A percentile compares a stretch with the other conserved stretches of the same genome.
phyloP scores from a whole-genome alignment of 2,797 vertebrate genomes.

The Heliangelus exortis region DNA sequence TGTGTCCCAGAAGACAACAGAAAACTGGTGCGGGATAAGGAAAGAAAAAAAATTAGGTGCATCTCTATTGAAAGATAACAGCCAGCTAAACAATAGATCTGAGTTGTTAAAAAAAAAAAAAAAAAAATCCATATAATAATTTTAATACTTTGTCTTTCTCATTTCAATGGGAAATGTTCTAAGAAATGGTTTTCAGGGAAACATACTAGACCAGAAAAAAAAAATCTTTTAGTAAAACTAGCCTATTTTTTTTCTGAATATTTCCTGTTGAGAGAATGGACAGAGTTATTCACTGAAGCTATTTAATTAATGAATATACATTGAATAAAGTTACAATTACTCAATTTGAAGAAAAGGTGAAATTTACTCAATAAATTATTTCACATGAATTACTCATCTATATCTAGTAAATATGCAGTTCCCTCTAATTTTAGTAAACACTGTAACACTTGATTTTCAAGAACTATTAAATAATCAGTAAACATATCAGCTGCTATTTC shows the following conservation, averaged over 20 bases:
- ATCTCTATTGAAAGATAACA: not conserved
- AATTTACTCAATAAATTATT: slow-evolving; percentile 47
- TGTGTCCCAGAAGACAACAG: not conserved
- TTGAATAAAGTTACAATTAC: slow-evolving; percentile 33
- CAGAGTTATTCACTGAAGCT: slow-evolving; percentile 1
- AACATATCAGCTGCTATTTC: not conserved
- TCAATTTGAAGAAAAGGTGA: slow-evolving; percentile 7
- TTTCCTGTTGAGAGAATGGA: not conserved
- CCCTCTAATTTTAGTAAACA: slow-evolving; percentile 24
- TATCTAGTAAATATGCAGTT: slow-evolving; percentile 14
- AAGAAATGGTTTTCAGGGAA: not conserved
- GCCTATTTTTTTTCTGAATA: not conserved
- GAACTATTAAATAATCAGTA: slow-evolving; percentile 41
- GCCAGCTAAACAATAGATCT: not conserved
- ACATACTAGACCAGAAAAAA: not conserved
- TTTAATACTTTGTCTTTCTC: not conserved
- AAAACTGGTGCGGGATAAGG: not conserved
- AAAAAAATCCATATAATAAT: not conserved
- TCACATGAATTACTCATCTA: slow-evolving; percentile 52
- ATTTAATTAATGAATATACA: slow-evolving; percentile 37
- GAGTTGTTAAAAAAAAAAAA: not conserved
- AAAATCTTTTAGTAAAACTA: not conserved
- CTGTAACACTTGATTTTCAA: slow-evolving; percentile 40
- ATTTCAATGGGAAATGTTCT: not conserved
- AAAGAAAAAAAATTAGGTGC: not conserved